Conservation (phyloP, 2,113 vertebrate genomes). For the Bambusicola thoracicus region DNA sequence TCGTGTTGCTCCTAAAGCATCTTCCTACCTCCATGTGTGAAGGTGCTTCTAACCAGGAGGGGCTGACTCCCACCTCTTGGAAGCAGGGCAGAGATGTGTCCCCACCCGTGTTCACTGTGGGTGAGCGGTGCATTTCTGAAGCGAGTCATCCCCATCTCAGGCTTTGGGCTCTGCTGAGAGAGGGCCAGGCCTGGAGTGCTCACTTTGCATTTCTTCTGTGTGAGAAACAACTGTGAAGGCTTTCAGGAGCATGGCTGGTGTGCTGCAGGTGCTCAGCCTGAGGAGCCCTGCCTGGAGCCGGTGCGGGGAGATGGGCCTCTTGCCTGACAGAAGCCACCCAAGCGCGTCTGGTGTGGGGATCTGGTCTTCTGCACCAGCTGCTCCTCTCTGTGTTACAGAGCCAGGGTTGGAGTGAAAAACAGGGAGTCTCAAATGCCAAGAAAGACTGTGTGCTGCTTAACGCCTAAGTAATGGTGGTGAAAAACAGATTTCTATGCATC, state of each 20-base stretch:
- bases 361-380: background rate
- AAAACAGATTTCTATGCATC: background rate
- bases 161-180: background rate
- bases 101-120: background rate
- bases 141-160: background rate
- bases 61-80: background rate
- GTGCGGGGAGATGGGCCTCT: background rate
- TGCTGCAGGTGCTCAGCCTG: fast-evolving
- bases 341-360: background rate
- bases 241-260: background rate
- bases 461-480: background rate
- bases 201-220: fast-evolving
- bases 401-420: background rate
- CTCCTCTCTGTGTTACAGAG: background rate
- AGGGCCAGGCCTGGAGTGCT: background rate
- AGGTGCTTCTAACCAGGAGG: background rate
- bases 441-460: background rate
- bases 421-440: background rate
- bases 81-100: background rate
- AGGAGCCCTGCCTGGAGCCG: background rate
- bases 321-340: background rate
- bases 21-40: background rate
- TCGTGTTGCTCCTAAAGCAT: background rate
- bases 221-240: background rate
- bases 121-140: background rate